phyloP scores from a whole-genome alignment of 2,113 vertebrate species.

The Onychostruthus taczanowskii region DNA sequence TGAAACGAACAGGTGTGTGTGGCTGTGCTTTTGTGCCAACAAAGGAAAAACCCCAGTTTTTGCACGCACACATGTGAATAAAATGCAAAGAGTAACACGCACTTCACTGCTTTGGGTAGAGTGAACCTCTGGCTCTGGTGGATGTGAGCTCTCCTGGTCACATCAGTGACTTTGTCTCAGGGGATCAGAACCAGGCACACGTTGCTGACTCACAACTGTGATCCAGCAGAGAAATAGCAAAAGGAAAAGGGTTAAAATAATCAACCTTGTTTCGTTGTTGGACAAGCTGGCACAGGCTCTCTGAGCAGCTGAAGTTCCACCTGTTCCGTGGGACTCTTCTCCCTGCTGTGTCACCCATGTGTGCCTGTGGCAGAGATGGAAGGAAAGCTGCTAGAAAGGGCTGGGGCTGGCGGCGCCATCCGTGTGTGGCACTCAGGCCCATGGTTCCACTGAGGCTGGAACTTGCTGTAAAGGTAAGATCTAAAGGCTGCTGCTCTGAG shows the following conservation, averaged over 20 bases:
- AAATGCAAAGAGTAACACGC: background rate
- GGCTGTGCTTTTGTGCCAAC: background rate
- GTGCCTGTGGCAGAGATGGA: background rate
- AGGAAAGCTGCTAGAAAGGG: background rate
- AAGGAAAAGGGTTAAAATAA: background rate
- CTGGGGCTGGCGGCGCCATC: background rate
- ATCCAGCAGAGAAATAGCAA: background rate
- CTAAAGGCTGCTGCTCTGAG: fast-evolving
- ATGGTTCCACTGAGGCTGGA: background rate
- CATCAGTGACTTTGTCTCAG: background rate
- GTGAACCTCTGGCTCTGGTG: background rate
- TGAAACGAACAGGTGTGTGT: background rate
- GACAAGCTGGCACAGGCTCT: background rate
- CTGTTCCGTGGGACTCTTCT: background rate
- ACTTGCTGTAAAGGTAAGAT: background rate
- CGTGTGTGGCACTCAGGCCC: fast-evolving
- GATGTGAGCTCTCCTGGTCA: fast-evolving
- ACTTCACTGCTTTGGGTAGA: fast-evolving
- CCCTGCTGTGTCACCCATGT: fast-evolving
- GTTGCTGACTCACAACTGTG: fast-evolving
- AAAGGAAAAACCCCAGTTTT: background rate
- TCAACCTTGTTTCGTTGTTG: fast-evolving
- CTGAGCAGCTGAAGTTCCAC: background rate
- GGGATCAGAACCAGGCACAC: background rate
- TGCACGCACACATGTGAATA: fast-evolving